These are phyloP conservation scores for Sphinx pinastri DNA, from an alignment of 2,888 invertebrate species.

Conservation along the genomic window DNA sequence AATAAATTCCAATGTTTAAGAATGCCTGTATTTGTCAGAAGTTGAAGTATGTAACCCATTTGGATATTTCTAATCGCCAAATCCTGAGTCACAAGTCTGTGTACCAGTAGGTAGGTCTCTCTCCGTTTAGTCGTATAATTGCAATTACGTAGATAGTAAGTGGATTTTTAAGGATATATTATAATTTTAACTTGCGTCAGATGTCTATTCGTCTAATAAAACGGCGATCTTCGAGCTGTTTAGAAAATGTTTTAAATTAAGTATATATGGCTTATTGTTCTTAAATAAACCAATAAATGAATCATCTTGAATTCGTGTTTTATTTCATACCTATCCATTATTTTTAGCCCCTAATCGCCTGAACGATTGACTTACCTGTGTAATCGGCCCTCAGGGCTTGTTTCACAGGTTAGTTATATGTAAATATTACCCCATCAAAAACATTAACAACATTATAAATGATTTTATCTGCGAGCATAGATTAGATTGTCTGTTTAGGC, in stretches of 20 bases:
- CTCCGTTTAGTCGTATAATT: slow-evolving; percentile 47
- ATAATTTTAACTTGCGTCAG: slow-evolving; percentile 78
- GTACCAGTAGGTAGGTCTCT: slow-evolving; percentile 50
- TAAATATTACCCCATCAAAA: too few relatives aligned
- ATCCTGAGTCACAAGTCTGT: slow-evolving; percentile 49
- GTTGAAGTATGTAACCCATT: slow-evolving; percentile 44
- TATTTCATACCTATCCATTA: slow-evolving; percentile 44
- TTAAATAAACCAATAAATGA: slow-evolving; percentile 77
- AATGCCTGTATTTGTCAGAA: slow-evolving; percentile 78
- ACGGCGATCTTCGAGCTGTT: slow-evolving; percentile 67
- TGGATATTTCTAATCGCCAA: slow-evolving; percentile 47
- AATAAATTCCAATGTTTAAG: slow-evolving; percentile 25
- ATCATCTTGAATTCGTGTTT: slow-evolving; percentile 74
- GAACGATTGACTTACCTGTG: too few relatives aligned
- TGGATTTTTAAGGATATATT: slow-evolving; percentile 49
- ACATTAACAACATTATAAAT: too few relatives aligned
- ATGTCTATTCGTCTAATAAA: slow-evolving; percentile 55
- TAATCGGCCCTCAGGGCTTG: too few relatives aligned
- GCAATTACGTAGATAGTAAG: slow-evolving; percentile 47
- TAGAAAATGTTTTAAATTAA: slow-evolving; percentile 72
- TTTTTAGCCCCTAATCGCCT: neutral
- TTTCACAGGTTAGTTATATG: too few relatives aligned
- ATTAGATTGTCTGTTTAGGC: too few relatives aligned
- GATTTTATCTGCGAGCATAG: too few relatives aligned
- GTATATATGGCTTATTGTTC: slow-evolving; percentile 78